Conservation (phyloP, 2,888 invertebrate species). For the Camptogramma bilineatum region DNA sequence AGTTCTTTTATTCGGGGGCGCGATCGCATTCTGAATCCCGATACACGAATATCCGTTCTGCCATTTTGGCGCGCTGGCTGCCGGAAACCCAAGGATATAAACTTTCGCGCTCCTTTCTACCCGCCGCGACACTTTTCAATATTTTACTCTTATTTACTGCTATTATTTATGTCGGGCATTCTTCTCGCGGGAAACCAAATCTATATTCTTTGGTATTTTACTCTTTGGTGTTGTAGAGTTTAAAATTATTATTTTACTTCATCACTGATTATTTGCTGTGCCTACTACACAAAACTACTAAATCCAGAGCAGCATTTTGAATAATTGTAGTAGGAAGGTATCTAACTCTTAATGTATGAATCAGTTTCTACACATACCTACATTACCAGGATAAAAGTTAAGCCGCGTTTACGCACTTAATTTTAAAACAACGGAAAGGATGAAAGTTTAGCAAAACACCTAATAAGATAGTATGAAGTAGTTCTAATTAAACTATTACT, state of each 20-base stretch:
- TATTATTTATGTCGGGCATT: conserved; percentile 81
- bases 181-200: conserved; percentile 68
- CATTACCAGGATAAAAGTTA: too few species aligned
- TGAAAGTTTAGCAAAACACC: too few species aligned
- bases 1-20: conserved; percentile 55
- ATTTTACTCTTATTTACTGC: conserved; percentile 85
- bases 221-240: conserved; percentile 36
- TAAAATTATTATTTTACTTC: background rate
- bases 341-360: too few species aligned
- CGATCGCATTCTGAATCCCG: conserved; percentile 63
- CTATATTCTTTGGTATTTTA: conserved; percentile 64
- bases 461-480: too few species aligned
- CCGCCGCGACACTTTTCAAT: conserved; percentile 83
- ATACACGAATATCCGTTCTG: conserved; percentile 81
- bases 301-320: too few species aligned
- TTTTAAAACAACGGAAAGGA: too few species aligned
- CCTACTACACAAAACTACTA: too few species aligned
- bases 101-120: conserved; percentile 80
- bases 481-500: too few species aligned
- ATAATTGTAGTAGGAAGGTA: too few species aligned
- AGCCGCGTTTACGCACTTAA: too few species aligned
- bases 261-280: background rate
- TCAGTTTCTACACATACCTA: too few species aligned
- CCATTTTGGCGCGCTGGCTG: conserved; percentile 78
- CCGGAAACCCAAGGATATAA: conserved; percentile 83